Evolutionary conservation across 1,140 invertebrate genomes (phyloP).

Genomic region (Hyles euphorbiae): DNA sequence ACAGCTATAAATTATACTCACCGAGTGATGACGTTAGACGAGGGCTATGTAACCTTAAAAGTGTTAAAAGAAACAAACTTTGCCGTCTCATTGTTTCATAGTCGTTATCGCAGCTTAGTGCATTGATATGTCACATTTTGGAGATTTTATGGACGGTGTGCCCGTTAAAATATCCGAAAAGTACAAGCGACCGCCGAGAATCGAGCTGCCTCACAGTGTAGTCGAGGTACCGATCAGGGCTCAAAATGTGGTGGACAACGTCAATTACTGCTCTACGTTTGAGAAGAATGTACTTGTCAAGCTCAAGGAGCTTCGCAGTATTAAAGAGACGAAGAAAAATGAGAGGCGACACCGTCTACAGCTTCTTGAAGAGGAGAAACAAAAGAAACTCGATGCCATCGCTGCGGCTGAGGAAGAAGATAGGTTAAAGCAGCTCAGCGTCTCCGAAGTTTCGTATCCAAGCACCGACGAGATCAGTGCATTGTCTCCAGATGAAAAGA

Average conservation of each 20-base stretch:
- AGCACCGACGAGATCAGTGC: slow-evolving; percentile 72
- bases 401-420: slow-evolving; percentile 70
- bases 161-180: slow-evolving; percentile 91
- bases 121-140: slow-evolving; percentile 69
- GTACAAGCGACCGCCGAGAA: slow-evolving; percentile 85
- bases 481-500: slow-evolving; percentile 72
- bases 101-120: slow-evolving; percentile 34
- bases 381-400: slow-evolving; percentile 66
- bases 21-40: slow-evolving; percentile 63
- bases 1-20: slow-evolving; percentile 14
- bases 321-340: slow-evolving; percentile 77
- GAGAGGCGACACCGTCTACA: slow-evolving; percentile 77
- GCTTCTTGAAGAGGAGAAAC: slow-evolving; percentile 70
- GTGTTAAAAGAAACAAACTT: slow-evolving; percentile 65
- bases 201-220: slow-evolving; percentile 81
- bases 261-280: slow-evolving; percentile 82
- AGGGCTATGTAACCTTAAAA: slow-evolving; percentile 70
- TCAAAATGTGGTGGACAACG: slow-evolving; percentile 68
- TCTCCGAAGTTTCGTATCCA: slow-evolving; percentile 77
- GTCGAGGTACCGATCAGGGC: slow-evolving; percentile 78
- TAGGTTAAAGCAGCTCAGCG: slow-evolving; percentile 74
- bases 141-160: slow-evolving; percentile 85
- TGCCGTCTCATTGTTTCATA: slow-evolving; percentile 60
- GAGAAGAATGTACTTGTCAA: slow-evolving; percentile 83
- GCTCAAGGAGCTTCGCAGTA: slow-evolving; percentile 81